Conservation (phyloP, 2,797 vertebrate species). For the Lagocephalus sceleratus region DNA sequence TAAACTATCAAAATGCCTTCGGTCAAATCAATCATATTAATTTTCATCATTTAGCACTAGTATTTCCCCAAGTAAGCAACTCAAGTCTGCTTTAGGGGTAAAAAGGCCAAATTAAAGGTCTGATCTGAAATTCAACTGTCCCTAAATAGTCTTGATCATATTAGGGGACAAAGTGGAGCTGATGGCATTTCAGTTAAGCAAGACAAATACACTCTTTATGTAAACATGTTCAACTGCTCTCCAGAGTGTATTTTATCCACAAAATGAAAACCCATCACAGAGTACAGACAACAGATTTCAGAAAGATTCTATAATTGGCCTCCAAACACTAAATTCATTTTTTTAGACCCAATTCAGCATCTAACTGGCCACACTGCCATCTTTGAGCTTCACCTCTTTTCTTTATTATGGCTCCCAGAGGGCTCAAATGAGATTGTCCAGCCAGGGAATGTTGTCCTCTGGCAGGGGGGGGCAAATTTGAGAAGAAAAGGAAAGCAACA, state of each 20-base stretch:
- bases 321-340: too few species aligned
- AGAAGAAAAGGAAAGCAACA: constrained; percentile 29
- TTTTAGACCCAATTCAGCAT: constrained; percentile 8
- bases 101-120: constrained; percentile 17
- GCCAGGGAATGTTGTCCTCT: constrained; percentile 54
- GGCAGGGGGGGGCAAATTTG: constrained; percentile 39
- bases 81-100: constrained; percentile 2
- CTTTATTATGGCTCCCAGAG: constrained; percentile 12
- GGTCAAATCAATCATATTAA: constrained; percentile 14
- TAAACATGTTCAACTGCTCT: constrained; percentile 65
- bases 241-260: constrained; percentile 18
- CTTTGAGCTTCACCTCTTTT: constrained; percentile 32
- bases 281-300: constrained; percentile 23
- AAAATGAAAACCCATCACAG: constrained; percentile 47
- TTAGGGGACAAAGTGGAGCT: constrained; percentile 45
- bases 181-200: constrained; percentile 43
- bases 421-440: constrained; percentile 38
- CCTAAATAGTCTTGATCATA: constrained; percentile 24
- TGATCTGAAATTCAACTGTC: constrained; percentile 7
- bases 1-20: neutral
- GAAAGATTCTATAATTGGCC: constrained; percentile 8
- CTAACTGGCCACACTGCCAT: constrained; percentile 20
- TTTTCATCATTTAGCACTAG: constrained; percentile 7
- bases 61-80: neutral
- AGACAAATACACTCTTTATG: constrained; percentile 69